phyloP scores from a whole-genome alignment of 2,888 invertebrate genomes.

The Elmis aenea region DNA sequence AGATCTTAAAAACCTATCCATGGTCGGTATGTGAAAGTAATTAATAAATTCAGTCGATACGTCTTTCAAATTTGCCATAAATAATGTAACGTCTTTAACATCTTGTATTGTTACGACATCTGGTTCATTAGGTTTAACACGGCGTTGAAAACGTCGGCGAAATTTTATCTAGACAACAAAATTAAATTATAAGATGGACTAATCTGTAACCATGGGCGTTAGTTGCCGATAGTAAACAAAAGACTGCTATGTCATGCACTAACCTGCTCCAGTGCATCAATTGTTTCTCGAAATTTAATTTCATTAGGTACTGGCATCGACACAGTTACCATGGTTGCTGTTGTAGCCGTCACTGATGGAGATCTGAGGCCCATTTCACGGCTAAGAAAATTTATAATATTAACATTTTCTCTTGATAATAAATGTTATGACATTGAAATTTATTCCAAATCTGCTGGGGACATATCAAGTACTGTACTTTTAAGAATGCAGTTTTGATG shows the following conservation, averaged over 20 bases:
- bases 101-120: slow-evolving; percentile 59
- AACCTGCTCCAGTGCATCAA: slow-evolving; percentile 53
- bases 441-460: too few relatives aligned
- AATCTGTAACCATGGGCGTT: too few relatives aligned
- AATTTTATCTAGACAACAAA: slow-evolving; percentile 50
- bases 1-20: slow-evolving; percentile 60
- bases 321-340: slow-evolving; percentile 4
- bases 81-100: slow-evolving; percentile 57
- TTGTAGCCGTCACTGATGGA: slow-evolving; percentile 11
- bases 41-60: slow-evolving; percentile 56
- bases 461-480: too few relatives aligned
- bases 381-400: slow-evolving; percentile 9
- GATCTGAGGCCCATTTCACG: slow-evolving; percentile 14
- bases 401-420: not conserved
- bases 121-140: slow-evolving; percentile 50
- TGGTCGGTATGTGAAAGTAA: slow-evolving; percentile 54
- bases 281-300: slow-evolving; percentile 51
- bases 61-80: slow-evolving; percentile 50
- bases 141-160: slow-evolving; percentile 55
- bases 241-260: too few relatives aligned
- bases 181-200: too few relatives aligned
- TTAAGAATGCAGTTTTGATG: too few relatives aligned
- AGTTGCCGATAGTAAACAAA: too few relatives aligned
- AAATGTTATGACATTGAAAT: too few relatives aligned
- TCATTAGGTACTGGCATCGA: slow-evolving; percentile 45